Conservation (phyloP, 2,888 invertebrate genomes). For the Pseudanteris insignis region DNA sequence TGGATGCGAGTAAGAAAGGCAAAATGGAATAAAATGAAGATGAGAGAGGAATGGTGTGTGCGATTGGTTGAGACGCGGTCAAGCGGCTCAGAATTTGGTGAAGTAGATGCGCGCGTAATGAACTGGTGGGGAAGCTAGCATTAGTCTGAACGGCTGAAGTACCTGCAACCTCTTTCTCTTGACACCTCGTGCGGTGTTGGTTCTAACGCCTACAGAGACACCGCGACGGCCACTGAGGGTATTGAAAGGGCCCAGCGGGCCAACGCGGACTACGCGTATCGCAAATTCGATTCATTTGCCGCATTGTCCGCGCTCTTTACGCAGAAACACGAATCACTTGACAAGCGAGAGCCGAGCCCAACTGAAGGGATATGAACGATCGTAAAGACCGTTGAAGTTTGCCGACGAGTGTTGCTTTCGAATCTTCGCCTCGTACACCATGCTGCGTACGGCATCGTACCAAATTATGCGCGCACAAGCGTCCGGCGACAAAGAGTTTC, state of each 20-base stretch:
- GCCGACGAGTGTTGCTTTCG: constrained; percentile 54
- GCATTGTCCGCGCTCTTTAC: constrained; percentile 63
- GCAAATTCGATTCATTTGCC: constrained; percentile 67
- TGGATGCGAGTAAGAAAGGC: constrained; percentile 22
- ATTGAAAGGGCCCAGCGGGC: constrained; percentile 48
- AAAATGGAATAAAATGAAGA: constrained; percentile 40
- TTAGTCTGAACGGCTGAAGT: no score
- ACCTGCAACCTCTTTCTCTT: constrained; percentile 53
- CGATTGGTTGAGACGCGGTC: constrained; percentile 41
- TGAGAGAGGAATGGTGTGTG: constrained; percentile 27
- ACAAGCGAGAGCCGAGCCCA: constrained; percentile 37
- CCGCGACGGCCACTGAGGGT: constrained; percentile 54
- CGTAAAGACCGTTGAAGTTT: constrained; percentile 65
- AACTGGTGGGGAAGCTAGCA: constrained; percentile 43
- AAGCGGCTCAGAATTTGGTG: constrained; percentile 33
- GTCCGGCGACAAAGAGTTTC: constrained; percentile 12
- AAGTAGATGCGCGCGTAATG: constrained; percentile 44
- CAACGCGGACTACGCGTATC: constrained; percentile 51
- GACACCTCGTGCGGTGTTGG: constrained; percentile 66
- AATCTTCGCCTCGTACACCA: constrained; percentile 25
- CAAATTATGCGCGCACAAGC: constrained; percentile 36
- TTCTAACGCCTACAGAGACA: constrained; percentile 62
- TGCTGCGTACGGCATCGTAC: constrained; percentile 16
- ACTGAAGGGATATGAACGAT: constrained; percentile 50
- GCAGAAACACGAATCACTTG: constrained; percentile 60